phyloP scores from a whole-genome alignment of 2,797 vertebrate genomes.

The Bufotes viridis region DNA sequence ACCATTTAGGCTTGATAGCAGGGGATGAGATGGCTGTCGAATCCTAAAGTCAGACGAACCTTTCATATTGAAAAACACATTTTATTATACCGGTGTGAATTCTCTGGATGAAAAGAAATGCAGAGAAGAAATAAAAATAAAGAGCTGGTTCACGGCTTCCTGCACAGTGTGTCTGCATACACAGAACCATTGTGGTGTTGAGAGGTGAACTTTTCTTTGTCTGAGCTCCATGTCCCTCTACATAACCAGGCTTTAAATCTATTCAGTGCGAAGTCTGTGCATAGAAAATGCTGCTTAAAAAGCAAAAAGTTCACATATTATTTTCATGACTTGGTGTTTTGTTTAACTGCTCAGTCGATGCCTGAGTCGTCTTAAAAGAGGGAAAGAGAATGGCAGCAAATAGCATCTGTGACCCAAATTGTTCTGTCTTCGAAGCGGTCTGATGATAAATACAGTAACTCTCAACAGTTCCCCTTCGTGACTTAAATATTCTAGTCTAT shows the following conservation, averaged over 20 bases:
- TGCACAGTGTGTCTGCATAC: constrained; percentile 49
- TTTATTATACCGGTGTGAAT: constrained; percentile 47
- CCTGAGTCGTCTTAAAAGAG: constrained; percentile 22
- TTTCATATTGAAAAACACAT: constrained; percentile 51
- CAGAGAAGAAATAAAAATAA: constrained; percentile 44
- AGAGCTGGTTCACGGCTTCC: constrained; percentile 46
- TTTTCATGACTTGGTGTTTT: constrained; percentile 44
- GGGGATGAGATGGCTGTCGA: constrained; percentile 18
- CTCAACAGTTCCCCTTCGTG: neutral
- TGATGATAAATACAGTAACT: neutral
- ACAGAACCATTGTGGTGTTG: constrained; percentile 46
- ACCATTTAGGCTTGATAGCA: constrained; percentile 33
- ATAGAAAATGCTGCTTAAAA: constrained; percentile 55
- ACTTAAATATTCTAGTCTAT: neutral
- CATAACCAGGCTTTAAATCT: constrained; percentile 43
- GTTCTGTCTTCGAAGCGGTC: neutral
- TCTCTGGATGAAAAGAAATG: constrained; percentile 48
- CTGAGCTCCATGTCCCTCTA: constrained; percentile 26
- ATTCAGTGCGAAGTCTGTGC: constrained; percentile 52
- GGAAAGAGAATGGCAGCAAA: neutral
- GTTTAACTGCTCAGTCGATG: constrained; percentile 55
- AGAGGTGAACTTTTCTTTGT: constrained; percentile 51
- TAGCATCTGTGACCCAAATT: neutral
- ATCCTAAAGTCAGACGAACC: constrained; percentile 13
- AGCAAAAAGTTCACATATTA: constrained; percentile 47